Evolutionary conservation across 2,888 invertebrate species (phyloP), one percentile per base, ranked within the genome.

Genomic region (Plemyria rubiginata): DNA sequence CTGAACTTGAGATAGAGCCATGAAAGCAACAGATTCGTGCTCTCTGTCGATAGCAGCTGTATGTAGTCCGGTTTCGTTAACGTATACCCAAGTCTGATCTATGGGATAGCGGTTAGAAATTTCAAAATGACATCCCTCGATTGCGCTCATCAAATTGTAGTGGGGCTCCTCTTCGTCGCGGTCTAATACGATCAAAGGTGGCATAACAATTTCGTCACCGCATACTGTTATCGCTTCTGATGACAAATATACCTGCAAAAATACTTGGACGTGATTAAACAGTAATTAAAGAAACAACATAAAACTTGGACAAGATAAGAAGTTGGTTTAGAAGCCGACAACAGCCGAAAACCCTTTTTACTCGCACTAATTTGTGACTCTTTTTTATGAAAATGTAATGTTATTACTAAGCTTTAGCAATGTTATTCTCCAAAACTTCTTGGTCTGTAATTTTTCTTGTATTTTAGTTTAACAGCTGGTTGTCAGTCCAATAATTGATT

Each of bases 1-100:
- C 81, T 92, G 90, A 48, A 93, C 77, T 81, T 93, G 93, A 0
- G 93, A 92, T 43, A 88, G 66, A 40, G 87, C 73, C 93, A 93
- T 92, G 61, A 85, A 88, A 4, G 92, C 92, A 54, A 93, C 91
- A 0, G 87, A 84, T 36, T 77, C 73, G 66, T 93, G 76, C 75
- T 93, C 93, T 77, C 93, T 85, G 64, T 93, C 92, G 32, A 93
- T 91, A 11, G 77, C 65, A 49, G 51, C 71, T 0, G 89, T 70
- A 49, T 92, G 91, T 40, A 91, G 72, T 2, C 90, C 92, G 11
- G 69, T 75, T 32, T 84, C 80, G 58, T 92, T 82, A 0, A 90
- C 86, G 54, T 88, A 90, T 2, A 93, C 66, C 93, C 92, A 93
- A 0, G 76, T 65, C 64, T 89, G 91, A 16, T 87, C 68, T 3